Conservation (phyloP, 2,888 invertebrate species). For the Andrena praecox region DNA sequence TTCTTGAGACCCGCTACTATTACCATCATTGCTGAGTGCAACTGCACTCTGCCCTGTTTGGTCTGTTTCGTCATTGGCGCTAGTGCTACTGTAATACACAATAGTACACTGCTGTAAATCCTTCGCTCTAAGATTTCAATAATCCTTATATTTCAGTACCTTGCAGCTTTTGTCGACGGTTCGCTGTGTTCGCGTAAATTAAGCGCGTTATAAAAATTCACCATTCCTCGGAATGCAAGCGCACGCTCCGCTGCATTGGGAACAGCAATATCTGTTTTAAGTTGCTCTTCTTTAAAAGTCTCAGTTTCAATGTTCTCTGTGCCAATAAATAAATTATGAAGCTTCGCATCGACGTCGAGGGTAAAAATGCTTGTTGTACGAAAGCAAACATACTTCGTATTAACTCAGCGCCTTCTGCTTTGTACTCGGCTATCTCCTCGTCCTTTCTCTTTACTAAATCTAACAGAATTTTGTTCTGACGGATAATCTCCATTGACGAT, state of each 20-base stretch:
- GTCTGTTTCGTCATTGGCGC: not conserved
- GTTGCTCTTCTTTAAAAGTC: slow-evolving; percentile 70
- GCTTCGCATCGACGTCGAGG: not conserved
- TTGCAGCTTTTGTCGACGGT: slow-evolving; percentile 14
- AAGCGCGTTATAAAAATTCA: slow-evolving; percentile 64
- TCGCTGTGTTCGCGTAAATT: slow-evolving; percentile 12
- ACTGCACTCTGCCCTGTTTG: not conserved
- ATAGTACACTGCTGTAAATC: not conserved
- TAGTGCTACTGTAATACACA: slow-evolving; percentile 21
- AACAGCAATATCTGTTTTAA: slow-evolving; percentile 56
- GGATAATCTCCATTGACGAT: slow-evolving; percentile 70
- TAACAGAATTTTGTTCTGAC: slow-evolving; percentile 72
- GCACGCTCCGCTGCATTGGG: slow-evolving; percentile 37
- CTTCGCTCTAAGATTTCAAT: not conserved
- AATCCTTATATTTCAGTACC: slow-evolving; percentile 33
- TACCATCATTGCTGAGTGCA: not conserved
- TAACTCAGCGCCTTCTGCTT: slow-evolving; percentile 78
- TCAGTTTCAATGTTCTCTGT: slow-evolving; percentile 78
- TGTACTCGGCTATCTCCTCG: slow-evolving; percentile 80
- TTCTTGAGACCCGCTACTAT: not conserved
- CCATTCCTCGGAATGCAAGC: slow-evolving; percentile 64
- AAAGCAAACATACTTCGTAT: slow-evolving; percentile 73
- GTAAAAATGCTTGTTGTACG: not conserved
- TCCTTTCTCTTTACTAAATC: slow-evolving; percentile 79
- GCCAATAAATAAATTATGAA: slow-evolving; percentile 34